Evolutionary conservation across 2,113 vertebrate species (phyloP).

Genomic region (Corydoras sp.): DNA sequence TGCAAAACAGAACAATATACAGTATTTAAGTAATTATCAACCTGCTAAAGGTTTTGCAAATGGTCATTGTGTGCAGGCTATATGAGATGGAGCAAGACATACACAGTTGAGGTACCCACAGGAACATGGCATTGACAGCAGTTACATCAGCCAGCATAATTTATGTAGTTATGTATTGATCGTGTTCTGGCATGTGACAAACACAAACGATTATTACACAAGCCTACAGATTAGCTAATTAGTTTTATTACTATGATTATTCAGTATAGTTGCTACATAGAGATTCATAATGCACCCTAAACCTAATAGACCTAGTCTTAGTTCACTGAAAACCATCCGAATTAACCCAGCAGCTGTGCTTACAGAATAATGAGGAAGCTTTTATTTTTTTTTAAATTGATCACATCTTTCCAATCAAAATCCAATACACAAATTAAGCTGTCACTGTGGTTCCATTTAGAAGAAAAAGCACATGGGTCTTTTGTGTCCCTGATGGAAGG

Average conservation of each 20-base stretch:
- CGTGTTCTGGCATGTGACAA: no score
- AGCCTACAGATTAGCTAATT: not conserved
- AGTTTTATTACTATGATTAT: constrained; percentile 38
- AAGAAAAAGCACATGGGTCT: constrained; percentile 26
- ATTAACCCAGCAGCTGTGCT: not conserved
- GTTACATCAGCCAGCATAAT: no score
- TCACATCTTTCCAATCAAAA: constrained; percentile 58
- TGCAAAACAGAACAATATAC: no score
- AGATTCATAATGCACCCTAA: constrained; percentile 25
- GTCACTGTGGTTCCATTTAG: constrained; percentile 47
- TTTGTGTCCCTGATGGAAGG: constrained; percentile 36
- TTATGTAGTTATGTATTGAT: no score
- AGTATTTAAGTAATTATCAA: no score
- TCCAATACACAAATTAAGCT: constrained; percentile 57
- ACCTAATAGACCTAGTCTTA: not conserved
- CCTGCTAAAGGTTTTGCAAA: no score
- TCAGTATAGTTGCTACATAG: constrained; percentile 31
- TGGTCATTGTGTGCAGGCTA: no score
- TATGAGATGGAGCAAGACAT: no score
- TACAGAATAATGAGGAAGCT: no score
- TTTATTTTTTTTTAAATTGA: constrained; percentile 40
- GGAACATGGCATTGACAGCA: no score
- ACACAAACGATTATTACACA: no score
- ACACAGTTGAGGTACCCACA: no score
- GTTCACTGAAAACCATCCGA: not conserved